These are phyloP conservation scores for Emydoidea blandingii DNA, from an alignment of 2,797 vertebrate species.

Conservation along the genomic window DNA sequence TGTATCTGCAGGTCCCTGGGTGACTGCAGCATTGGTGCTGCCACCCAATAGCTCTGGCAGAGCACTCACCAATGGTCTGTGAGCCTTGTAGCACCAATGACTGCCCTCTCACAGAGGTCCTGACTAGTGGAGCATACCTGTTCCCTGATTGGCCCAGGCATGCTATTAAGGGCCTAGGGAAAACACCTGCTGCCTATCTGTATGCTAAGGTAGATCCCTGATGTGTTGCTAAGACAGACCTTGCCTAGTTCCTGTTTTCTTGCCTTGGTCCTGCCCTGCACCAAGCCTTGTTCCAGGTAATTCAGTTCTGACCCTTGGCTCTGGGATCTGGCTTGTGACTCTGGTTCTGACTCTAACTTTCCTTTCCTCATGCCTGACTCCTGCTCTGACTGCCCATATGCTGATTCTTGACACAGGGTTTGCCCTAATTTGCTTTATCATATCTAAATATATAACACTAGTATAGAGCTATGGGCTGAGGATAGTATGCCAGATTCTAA, in stretches of 20 bases:
- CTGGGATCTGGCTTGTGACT: not conserved
- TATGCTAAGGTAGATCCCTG: not conserved
- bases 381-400: not conserved
- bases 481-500: not conserved
- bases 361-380: not conserved
- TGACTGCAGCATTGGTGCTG: not conserved
- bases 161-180: too few relatives aligned
- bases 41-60: not conserved
- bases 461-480: not conserved
- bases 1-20: not conserved
- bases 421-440: not conserved
- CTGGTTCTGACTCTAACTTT: not conserved
- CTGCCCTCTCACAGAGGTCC: not conserved
- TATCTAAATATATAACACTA: not conserved
- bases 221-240: not conserved
- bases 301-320: not conserved
- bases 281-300: not conserved
- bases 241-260: too few relatives aligned
- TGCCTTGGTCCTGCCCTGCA: too few relatives aligned
- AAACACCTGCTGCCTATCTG: not conserved
- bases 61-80: not conserved
- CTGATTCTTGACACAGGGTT: not conserved
- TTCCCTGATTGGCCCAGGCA: not conserved
- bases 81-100: not conserved
- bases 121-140: not conserved